Percentiles rank a stretch among this genome's conserved stretches.
Evolutionary conservation across 2,113 vertebrate genomes (phyloP).

Genomic region (Rhinolophus ferrumequinum): DNA sequence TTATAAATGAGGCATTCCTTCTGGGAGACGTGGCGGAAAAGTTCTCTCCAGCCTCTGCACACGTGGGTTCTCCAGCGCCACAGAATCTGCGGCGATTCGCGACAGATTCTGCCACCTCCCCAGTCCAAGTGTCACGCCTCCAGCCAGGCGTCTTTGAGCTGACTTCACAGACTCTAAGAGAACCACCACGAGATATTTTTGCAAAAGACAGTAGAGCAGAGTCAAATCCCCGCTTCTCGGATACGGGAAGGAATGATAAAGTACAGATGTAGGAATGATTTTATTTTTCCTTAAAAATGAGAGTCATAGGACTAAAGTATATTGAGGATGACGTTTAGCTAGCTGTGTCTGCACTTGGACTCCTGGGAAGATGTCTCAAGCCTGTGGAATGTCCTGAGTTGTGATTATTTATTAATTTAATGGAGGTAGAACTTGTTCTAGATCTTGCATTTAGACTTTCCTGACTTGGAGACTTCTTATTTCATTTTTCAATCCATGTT

Average conservation of each 20-base stretch:
- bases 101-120: constrained; percentile 12
- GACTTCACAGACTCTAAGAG: not conserved
- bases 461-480: not conserved
- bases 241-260: not conserved
- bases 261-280: not conserved
- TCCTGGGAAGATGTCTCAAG: not conserved
- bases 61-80: constrained; percentile 61
- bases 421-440: not conserved
- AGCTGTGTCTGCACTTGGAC: not conserved
- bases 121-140: constrained; percentile 44
- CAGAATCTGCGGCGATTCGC: constrained; percentile 38
- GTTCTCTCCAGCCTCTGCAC: constrained; percentile 66
- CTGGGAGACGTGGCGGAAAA: constrained; percentile 27
- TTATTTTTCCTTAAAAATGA: constrained; percentile 37
- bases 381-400: not conserved
- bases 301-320: not conserved
- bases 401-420: not conserved
- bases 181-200: not conserved
- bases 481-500: constrained; percentile 26
- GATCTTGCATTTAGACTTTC: not conserved
- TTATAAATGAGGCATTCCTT: constrained; percentile 25
- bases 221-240: not conserved
- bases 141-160: not conserved
- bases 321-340: not conserved
- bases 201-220: not conserved